Evolutionary conservation across 2,888 invertebrate genomes (phyloP), one percentile per base, ranked within the genome.

Genomic region (Drosophila quinaria): DNA sequence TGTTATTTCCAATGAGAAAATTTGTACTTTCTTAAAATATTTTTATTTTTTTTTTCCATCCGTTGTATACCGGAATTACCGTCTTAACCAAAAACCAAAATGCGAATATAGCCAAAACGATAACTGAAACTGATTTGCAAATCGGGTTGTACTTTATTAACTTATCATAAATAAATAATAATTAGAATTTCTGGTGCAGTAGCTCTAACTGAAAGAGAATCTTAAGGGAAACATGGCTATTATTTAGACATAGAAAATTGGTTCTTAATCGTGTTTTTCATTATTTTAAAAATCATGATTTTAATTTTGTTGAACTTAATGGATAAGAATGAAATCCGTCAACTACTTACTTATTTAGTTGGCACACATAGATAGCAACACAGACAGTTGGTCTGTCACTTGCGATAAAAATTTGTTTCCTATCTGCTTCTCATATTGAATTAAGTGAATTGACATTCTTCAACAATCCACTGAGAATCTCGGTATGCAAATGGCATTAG

Each of bases 401-500:
- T 55, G 33, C 41, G 39, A 70, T 59, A 50, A 58, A 58, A 47
- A 61, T 58, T 78, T 58, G 41, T 41, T 74, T 51, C 55, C 66
- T 49, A 56, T 41, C 51, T 42, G 50, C 55, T 58, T 68, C 63
- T 54, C 44, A 60, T 63, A 74, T 51, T 82, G 58, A 60, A 74
- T 51, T 82, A 60, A 60, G 74, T 60, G 60, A n/a, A 63, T 74
- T 60, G 62, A 10, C 29, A 41, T 54, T 77, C 33, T 58, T 54
- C 33, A 54, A 37, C 42, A 55, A 62, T 70, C 62, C 70, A 55
- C 41, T 33, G 63, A 54, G 67, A 64, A 42, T 60, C 56, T 70
- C 55, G 54, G 66, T 54, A 76, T 76, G 76, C 70, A 70, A 70
- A 74, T 80, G 59, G 51, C 87, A 77, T 80, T 82, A 83, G 65